Percentiles rank a stretch among this genome's conserved stretches.
phyloP scores from a whole-genome alignment of 2,797 vertebrate genomes.

The Nannoperca obscura region DNA sequence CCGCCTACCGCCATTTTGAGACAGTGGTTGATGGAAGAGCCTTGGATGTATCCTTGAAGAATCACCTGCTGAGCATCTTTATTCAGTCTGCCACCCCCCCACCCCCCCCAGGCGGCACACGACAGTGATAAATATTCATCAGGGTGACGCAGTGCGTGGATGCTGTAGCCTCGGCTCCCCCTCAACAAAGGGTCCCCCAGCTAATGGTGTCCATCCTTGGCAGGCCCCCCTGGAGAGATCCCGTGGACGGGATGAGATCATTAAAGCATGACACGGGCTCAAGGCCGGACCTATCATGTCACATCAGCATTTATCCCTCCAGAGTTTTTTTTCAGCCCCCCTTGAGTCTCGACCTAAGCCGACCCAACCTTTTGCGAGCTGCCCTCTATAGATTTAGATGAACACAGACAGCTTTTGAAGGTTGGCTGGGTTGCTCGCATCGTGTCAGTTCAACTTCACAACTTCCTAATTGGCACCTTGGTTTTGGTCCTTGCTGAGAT shows the following conservation, averaged over 20 bases:
- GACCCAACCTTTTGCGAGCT: slow-evolving; percentile 55
- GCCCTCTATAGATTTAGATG: slow-evolving; percentile 66
- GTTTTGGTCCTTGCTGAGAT: slow-evolving; percentile 88
- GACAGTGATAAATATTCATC: slow-evolving; percentile 83
- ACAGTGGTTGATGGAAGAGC: slow-evolving; percentile 78
- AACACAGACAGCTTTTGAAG: slow-evolving; percentile 78
- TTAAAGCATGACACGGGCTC: slow-evolving; percentile 77
- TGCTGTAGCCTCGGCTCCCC: slow-evolving; percentile 68
- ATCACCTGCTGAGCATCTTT: slow-evolving; percentile 82
- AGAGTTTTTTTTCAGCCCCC: slow-evolving; percentile 15
- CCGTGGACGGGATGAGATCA: slow-evolving; percentile 71
- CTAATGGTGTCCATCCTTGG: slow-evolving; percentile 81
- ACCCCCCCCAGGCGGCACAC: slow-evolving; percentile 70
- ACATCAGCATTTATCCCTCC: slow-evolving; percentile 76
- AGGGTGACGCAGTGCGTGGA: slow-evolving; percentile 60
- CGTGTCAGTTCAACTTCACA: slow-evolving; percentile 83
- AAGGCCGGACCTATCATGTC: slow-evolving; percentile 74
- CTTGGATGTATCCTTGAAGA: slow-evolving; percentile 83
- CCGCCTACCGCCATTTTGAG: slow-evolving; percentile 77
- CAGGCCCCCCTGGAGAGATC: slow-evolving; percentile 69
- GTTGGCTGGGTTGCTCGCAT: slow-evolving; percentile 70
- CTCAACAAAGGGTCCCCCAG: slow-evolving; percentile 78
- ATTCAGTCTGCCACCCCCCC: slow-evolving; percentile 68
- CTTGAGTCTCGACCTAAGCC: slow-evolving; percentile 60
- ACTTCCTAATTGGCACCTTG: slow-evolving; percentile 86